Base-by-base conservation (phyloP, 2,888 invertebrate genomes). In the Eupithecia vulgata region DNA sequence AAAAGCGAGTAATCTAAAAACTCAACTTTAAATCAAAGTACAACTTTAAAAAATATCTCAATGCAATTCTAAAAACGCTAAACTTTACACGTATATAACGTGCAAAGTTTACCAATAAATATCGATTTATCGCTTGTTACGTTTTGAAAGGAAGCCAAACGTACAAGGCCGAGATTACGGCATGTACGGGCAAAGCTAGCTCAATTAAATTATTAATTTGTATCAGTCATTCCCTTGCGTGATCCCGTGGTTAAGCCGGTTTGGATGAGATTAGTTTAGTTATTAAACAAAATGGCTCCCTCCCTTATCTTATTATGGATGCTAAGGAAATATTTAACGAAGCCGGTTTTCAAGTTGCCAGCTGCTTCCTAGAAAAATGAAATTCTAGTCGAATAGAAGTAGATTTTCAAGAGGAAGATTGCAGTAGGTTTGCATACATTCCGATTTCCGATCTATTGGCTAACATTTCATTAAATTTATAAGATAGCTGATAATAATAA, bases 161-260 rank as follows among this genome's bases (percentile, higher is more conserved):
- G 40, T 59, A 21, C 67, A 73, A 70, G 57, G 64, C 45, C 66
- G 48, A 69, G 48, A 67, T 71, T 62, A 62, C 34, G 52, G 62
- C 45, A 66, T 5, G 61, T 30, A 17, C 21, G 64, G 25, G 70
- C 64, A 30, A 42, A 67, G 69, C 30, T 30, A n/a, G 61, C 8
- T 57, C 45, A 71, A 76, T 73, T 71, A 68, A 76, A 71, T 59
- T 67, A 67, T 69, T 71, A 70, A 73, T 73, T 71, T 73, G 69
- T 52, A 69, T 21, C 34, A 66, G 70, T 67, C n/a, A 62, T 40
- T 68, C 62, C 61, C 17, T 57, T 1, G 57, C 13, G 57, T 25
- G 25, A 0, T 57, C 25, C 25, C 25, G 13, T 13, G 57, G 57
- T 57, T 12, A 57, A 57, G 57, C 25, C 25, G 57, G 21, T 59